Base-by-base conservation (phyloP, 1,140 invertebrate species). In the Gryllus bimaculatus region DNA sequence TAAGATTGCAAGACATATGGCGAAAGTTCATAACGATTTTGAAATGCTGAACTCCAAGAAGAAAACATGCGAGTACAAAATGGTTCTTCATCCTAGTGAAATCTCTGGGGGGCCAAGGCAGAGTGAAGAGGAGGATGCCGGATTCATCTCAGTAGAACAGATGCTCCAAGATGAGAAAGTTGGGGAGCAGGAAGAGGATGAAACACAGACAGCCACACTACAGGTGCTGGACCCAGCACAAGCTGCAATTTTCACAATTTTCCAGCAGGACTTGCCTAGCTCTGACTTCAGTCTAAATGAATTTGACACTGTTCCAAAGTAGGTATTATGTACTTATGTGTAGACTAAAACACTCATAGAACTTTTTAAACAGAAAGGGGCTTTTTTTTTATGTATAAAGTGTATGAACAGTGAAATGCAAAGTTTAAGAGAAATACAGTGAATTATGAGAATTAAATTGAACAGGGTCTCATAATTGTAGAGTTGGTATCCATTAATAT, bases 41-140 rank as follows among this genome's bases (percentile, higher is more conserved):
- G 20, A 74, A 18, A 75, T 76, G 74, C 20, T 78, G 12, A 78
- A 77, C 13, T 12, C 73, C 7, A 66, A 78, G 15, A 75, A 49
- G 15, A 80, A 77, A 20, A 47, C 21, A 8, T 81, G 81, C 39
- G 74, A 81, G 48, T 81, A 81, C 66, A 81, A 81, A 75, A 80
- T 81, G 75, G 81, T 78, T 39, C 77, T 81, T 6, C 75, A 77
- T 20, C 81, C 81, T 15, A 77, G 77, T 26, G 81, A 81, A 74
- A 47, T 80, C 15, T 74, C 66, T 10, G 8, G n/a, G 7, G 48
- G n/a, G 10, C 10, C 26, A 76, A 21, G 26, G 13, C 15, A 47
- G 15, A 7, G 7, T 26, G 10, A 47, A 39, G 20, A 18, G 4
- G 75, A 39, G 13, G 18, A 74, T 8, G 73, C 26, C 4, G 47